phyloP scores from a whole-genome alignment of 2,113 vertebrate species.

The Cettia cetti region DNA sequence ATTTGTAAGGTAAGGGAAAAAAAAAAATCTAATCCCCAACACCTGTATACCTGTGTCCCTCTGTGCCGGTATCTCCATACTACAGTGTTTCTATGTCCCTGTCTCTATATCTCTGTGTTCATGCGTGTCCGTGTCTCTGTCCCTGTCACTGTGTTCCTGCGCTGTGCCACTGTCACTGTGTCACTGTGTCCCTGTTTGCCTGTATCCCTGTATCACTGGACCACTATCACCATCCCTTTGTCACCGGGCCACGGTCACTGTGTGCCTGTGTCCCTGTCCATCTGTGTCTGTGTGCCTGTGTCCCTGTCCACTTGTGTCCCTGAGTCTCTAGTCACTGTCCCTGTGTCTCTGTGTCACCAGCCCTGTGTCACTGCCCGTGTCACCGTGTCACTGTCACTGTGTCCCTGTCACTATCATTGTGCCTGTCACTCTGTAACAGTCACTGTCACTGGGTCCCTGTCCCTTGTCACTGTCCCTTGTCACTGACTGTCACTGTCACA shows the following conservation, averaged over 20 bases:
- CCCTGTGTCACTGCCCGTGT: too few species aligned
- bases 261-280: too few species aligned
- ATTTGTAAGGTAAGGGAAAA: too few species aligned
- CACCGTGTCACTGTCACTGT: background rate
- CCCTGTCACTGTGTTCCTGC: background rate
- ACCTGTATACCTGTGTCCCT: background rate
- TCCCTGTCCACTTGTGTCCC: too few species aligned
- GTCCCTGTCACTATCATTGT: background rate
- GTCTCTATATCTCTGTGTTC: background rate
- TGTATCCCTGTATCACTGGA: too few species aligned
- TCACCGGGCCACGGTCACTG: too few species aligned
- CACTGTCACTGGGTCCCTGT: background rate
- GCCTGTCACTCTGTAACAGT: background rate
- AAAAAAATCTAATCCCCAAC: too few species aligned
- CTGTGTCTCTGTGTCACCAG: background rate
- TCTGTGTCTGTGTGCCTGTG: too few species aligned
- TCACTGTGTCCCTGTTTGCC: background rate
- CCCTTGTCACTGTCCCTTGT: background rate
- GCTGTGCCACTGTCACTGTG: background rate
- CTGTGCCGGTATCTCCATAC: background rate
- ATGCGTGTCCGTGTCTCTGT: background rate
- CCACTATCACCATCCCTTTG: too few species aligned
- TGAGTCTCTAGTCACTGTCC: too few species aligned
- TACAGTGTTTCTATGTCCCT: background rate
- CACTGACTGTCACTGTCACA: background rate